Evolutionary conservation across 2,113 vertebrate species (phyloP).

Genomic region (Pardalotus punctatus): DNA sequence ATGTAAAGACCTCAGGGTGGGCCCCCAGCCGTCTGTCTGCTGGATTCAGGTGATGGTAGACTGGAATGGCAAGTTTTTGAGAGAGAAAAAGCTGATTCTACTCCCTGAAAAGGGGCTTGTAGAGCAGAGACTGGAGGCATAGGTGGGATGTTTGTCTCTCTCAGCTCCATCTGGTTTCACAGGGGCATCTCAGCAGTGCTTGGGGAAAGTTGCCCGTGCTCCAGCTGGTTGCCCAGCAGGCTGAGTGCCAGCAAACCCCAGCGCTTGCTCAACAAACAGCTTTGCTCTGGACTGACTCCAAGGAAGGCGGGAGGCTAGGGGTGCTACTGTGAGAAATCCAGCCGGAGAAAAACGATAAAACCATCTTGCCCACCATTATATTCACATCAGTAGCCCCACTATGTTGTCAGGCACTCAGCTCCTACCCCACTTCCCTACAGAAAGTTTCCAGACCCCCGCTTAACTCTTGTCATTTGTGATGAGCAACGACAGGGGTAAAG

Average conservation of each 20-base stretch:
- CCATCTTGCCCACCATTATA: background rate
- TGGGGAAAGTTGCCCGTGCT: accelerated
- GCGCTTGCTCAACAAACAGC: background rate
- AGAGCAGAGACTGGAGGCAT: background rate
- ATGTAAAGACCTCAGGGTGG: background rate
- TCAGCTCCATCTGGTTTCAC: background rate
- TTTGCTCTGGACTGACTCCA: background rate
- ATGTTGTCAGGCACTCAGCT: background rate
- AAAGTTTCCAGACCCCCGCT: background rate
- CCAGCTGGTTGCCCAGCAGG: background rate
- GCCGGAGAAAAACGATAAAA: background rate
- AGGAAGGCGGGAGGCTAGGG: accelerated
- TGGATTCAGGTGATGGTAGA: background rate
- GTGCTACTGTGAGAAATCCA: background rate
- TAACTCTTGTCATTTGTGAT: background rate
- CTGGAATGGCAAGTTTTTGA: background rate
- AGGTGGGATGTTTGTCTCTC: background rate
- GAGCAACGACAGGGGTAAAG: background rate
- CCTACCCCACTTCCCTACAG: background rate
- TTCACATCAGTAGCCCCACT: background rate
- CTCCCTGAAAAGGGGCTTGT: background rate
- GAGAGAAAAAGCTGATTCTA: background rate
- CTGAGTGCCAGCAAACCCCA: background rate
- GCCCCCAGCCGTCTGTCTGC: background rate
- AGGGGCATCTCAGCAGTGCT: background rate